A percentile compares a stretch with the other conserved stretches of the same genome.
Evolutionary conservation across 2,113 vertebrate species (phyloP).

Genomic region (Oceanodroma tethys): DNA sequence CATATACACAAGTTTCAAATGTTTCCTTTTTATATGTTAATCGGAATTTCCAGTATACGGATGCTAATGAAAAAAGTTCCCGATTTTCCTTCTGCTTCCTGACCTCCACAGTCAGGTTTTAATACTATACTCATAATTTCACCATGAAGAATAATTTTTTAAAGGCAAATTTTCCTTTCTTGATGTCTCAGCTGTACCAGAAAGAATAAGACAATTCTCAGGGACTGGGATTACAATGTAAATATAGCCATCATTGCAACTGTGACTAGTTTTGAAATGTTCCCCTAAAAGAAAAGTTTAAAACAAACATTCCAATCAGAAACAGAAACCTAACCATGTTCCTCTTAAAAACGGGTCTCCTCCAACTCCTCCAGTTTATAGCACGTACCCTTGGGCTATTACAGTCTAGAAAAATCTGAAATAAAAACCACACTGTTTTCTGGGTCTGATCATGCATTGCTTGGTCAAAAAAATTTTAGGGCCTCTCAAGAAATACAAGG

Average conservation of each 20-base stretch:
- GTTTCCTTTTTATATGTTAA: conserved; percentile 38
- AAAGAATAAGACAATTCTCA: neutral
- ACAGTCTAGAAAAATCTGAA: conserved; percentile 60
- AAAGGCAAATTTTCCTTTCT: neutral
- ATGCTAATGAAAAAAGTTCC: neutral
- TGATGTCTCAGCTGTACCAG: neutral
- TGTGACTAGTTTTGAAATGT: neutral
- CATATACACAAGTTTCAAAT: neutral
- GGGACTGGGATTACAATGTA: neutral
- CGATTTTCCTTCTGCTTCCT: neutral
- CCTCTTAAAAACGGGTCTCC: conserved; percentile 39
- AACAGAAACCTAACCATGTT: conserved; percentile 26
- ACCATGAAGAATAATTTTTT: neutral
- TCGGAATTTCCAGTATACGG: neutral
- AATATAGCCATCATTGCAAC: neutral
- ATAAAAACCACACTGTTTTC: conserved; percentile 52
- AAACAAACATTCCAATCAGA: conserved; percentile 7
- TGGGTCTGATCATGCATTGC: conserved; percentile 53
- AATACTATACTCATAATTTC: neutral
- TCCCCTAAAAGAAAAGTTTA: conserved; percentile 13
- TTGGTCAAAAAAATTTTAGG: neutral
- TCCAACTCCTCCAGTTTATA: conserved; percentile 46
- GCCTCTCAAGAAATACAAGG: neutral
- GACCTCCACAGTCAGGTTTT: neutral
- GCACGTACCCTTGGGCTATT: conserved; percentile 41